Evolutionary conservation across 2,888 invertebrate species (phyloP), one percentile per base, ranked within the genome.

Genomic region (Catonia carolina): DNA sequence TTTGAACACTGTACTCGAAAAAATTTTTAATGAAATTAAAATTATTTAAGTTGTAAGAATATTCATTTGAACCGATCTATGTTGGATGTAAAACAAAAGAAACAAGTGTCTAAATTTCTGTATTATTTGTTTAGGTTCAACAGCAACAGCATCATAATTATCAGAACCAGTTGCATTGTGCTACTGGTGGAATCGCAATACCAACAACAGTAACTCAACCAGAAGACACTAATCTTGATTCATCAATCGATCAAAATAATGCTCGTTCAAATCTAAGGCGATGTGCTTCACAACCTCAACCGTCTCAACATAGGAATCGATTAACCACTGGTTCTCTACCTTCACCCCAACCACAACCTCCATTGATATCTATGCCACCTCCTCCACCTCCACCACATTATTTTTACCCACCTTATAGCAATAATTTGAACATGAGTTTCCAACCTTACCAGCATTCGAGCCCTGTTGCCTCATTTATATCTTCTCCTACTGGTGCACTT

Each of bases 401-500:
- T 18, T 31, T 49, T 14, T 35, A 31, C 15, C 49, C 48, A n/a
- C 58, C 54, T 62, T 66, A 72, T 69, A 66, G 64, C 8, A 63
- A 64, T 53, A 64, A 64, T 52, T 55, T 64, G 31, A 64, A 27
- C 27, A 4, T 27, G 4, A 20, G 63, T 55, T 64, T 64, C 45
- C 62, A 64, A 33, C 18, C 39, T 17, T 58, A 53, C 36, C 58
- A 52, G 22, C 42, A 42, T 22, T 42, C 42, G 15, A 52, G 52
- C n/a, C 58, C 58, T 1, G 53, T 58, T 17, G 35, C 39, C 10
- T 42, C 63, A 27, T 39, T 58, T 17, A 60, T 62, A 53, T 59
- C 71, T 65, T 60, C 71, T 67, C 63, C 68, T 45, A 51, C 66
- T 50, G 56, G 67, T 63, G 83, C 86, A 1, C 77, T 92, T 42